Base-by-base conservation (phyloP, 2,888 invertebrate genomes). In the Micropterix aruncella region DNA sequence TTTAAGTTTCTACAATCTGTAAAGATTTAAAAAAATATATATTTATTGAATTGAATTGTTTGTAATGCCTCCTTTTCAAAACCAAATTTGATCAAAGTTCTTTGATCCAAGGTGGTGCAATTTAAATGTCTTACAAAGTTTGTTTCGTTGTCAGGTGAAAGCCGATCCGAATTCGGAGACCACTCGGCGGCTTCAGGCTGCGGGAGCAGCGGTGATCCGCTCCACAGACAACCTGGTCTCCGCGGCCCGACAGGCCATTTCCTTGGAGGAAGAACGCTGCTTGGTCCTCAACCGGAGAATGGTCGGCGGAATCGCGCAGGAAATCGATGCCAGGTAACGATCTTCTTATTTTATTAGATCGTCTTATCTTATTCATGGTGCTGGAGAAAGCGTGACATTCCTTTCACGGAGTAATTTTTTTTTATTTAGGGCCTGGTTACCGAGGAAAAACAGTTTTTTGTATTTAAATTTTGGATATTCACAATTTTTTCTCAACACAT, bases 231-330 rank as follows among this genome's bases (percentile, higher is more conserved):
- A 94, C 68, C 70, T 99, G 55, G 99, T 99, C 16, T 75, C 86
- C 18, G 93, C 96, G 0, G 96, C 97, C 0, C 83, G 95, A 51
- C 86, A 89, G 59, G 92, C 94, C 18, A 87, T 94, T 47, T 86
- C 85, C 50, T 83, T 86, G 42, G 91, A 93, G 56, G 94, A 94
- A 58, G 96, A 95, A 56, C 75, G 92, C 39, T 89, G 87, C 41
- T 72, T 97, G 4, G 83, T 93, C 51, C 79, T 99, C 47, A 92
- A 94, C 63, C 76, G 87, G 18, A 74, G 89, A 42, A 93, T 94
- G 89, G 97, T 99, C 16, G 93, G 93, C 40, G 94, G 94, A 16
- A 93, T 96, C 60, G 93, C 94, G 4, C 95, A 96, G 69, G 95
- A 93, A 70, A 90, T 93, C 50, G 83, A 92, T 55, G 92, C 92